Percentiles rank a stretch among this genome's conserved stretches.
Conservation (phyloP, 1,140 invertebrate species). For the Vollenhovia emeryi region DNA sequence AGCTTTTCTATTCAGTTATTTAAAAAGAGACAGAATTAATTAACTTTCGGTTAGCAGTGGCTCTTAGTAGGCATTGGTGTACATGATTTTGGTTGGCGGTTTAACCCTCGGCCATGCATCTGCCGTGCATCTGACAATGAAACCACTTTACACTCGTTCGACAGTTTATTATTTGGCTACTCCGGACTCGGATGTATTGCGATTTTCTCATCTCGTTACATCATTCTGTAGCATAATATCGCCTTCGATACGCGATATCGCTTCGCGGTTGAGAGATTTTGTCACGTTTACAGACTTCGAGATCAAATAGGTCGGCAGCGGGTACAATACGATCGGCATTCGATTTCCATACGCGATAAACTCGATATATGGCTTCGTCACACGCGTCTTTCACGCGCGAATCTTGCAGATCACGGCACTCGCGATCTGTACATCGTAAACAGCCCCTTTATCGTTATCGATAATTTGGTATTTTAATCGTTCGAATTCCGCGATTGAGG, state of each 20-base stretch:
- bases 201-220: not conserved
- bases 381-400: not conserved
- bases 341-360: slow-evolving; percentile 23
- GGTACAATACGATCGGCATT: not conserved
- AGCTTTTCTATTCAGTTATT: too few relatives aligned
- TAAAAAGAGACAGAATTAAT: too few relatives aligned
- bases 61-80: too few relatives aligned
- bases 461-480: not conserved
- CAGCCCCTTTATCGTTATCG: not conserved
- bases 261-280: not conserved
- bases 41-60: too few relatives aligned
- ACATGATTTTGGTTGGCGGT: too few relatives aligned
- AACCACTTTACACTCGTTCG: not conserved
- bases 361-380: not conserved
- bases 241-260: not conserved
- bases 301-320: not conserved
- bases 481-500: not conserved
- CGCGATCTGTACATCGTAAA: not conserved
- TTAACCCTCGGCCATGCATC: too few relatives aligned
- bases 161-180: not conserved
- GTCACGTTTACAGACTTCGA: slow-evolving; percentile 30
- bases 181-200: not conserved
- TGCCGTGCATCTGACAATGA: too few relatives aligned
- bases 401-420: not conserved
- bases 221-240: not conserved